Evolutionary conservation across 2,113 vertebrate species (phyloP), one percentile per base, ranked within the genome.

Genomic region (Ranitomeya variabilis): DNA sequence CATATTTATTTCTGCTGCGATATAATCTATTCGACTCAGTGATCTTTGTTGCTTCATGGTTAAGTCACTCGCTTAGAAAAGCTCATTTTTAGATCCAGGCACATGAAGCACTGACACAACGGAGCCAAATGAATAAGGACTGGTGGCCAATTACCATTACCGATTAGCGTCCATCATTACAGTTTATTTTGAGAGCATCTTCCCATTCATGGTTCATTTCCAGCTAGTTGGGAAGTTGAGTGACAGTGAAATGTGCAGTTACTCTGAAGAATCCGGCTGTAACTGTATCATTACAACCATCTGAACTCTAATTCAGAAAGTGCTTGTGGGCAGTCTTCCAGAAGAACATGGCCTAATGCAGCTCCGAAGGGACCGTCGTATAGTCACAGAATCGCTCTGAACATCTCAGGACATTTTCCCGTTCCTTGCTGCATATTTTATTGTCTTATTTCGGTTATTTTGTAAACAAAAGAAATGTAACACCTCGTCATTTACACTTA

Each of bases 171-270:
- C 71, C 87, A 66, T 84, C 81, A 89, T 89, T 83, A 89, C 59
- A 54, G 87, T 89, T 89, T 89, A 84, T 89, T 89, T 89, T 89
- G 51, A 84, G 87, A 83, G 84, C 52, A 19, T 78, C 87, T 84
- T 83, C 31, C 55, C 31, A 83, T 88, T 83, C 31, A 62, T 83
- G 87, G 71, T 88, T 76, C 45, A 76, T 84, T 78, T 83, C 52
- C 87, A 77, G 81, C 73, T 89, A 77, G 66, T 84, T 78, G 59
- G 64, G 71, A 89, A 67, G 73, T 81, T 84, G 87, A 88, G n/a
- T 83, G 81, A 84, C 87, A 89, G 87, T 67, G 81, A 84, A 89
- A 84, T 78, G 87, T 62, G 59, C 73, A 84, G 87, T 69, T 84
- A 67, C 87, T 89, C 69, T 84, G 37, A 78, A 57, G 60, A 84